These are phyloP conservation scores for Atta colombica DNA, from an alignment of 1,140 invertebrate species.

Conservation along the genomic window DNA sequence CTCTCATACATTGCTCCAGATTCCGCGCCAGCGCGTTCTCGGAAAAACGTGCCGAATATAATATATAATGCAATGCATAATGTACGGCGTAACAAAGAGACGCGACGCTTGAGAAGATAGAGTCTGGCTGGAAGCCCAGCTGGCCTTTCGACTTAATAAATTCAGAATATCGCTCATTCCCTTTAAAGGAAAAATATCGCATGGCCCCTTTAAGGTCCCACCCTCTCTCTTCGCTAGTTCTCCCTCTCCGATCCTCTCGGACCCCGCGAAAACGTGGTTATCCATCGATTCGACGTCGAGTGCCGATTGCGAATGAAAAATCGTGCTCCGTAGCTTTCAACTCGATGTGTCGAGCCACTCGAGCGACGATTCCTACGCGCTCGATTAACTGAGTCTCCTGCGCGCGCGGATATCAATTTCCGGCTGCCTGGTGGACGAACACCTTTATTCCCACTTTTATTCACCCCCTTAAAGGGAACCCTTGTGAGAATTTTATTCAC, in stretches of 20 bases:
- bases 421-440: slow-evolving; percentile 53
- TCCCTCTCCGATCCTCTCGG: slow-evolving; percentile 31
- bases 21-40: slow-evolving; percentile 64
- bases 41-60: slow-evolving; percentile 69
- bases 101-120: slow-evolving; percentile 24
- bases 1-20: slow-evolving; percentile 55
- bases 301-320: slow-evolving; percentile 66
- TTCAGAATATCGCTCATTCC: slow-evolving; percentile 70
- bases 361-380: slow-evolving; percentile 63
- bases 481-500: slow-evolving; percentile 43
- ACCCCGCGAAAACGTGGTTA: slow-evolving; percentile 60
- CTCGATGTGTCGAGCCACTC: slow-evolving; percentile 51
- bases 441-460: slow-evolving; percentile 51
- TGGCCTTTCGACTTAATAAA: slow-evolving; percentile 65
- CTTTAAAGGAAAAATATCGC: slow-evolving; percentile 73
- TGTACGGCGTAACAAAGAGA: slow-evolving; percentile 71
- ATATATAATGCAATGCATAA: slow-evolving; percentile 78
- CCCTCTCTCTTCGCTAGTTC: slow-evolving; percentile 9
- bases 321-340: slow-evolving; percentile 64
- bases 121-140: slow-evolving; percentile 72
- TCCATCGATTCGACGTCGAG: slow-evolving; percentile 64
- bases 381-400: slow-evolving; percentile 67
- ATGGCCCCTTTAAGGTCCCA: slow-evolving; percentile 69
- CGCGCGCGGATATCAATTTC: slow-evolving; percentile 72
- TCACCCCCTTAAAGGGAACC: slow-evolving; percentile 24